These are phyloP conservation scores for Aspiorhynchus laticeps DNA, from an alignment of 2,113 vertebrate genomes.

Conservation along the genomic window DNA sequence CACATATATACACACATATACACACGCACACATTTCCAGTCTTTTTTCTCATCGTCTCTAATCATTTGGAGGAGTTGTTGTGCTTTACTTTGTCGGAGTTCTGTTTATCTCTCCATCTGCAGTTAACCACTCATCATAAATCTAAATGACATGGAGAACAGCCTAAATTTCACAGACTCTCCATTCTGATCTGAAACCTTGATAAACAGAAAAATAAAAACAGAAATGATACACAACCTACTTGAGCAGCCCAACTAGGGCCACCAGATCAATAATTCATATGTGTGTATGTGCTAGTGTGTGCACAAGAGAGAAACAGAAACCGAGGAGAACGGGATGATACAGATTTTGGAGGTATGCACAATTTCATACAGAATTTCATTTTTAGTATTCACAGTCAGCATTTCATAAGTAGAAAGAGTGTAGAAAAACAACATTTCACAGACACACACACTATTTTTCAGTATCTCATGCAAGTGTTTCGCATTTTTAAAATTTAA, in stretches of 20 bases:
- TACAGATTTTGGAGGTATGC: neutral
- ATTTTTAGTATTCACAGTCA: neutral
- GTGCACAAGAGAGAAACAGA: neutral
- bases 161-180: neutral
- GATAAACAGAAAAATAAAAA: conserved; percentile 9
- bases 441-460: neutral
- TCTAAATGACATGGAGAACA: neutral
- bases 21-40: neutral
- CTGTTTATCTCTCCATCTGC: conserved; percentile 17
- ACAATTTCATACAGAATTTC: neutral
- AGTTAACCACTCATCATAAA: neutral
- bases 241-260: conserved; percentile 3
- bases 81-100: neutral
- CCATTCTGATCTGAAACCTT: neutral
- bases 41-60: neutral
- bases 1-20: neutral
- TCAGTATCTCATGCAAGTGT: neutral
- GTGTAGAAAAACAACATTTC: neutral
- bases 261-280: conserved; percentile 27
- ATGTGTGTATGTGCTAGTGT: neutral
- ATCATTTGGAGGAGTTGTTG: neutral
- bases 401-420: neutral
- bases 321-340: neutral
- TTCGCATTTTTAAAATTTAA: neutral
- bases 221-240: conserved; percentile 5